Evolutionary conservation across 2,113 vertebrate genomes (phyloP), one percentile per base, ranked within the genome.

Genomic region (Mobula hypostoma): DNA sequence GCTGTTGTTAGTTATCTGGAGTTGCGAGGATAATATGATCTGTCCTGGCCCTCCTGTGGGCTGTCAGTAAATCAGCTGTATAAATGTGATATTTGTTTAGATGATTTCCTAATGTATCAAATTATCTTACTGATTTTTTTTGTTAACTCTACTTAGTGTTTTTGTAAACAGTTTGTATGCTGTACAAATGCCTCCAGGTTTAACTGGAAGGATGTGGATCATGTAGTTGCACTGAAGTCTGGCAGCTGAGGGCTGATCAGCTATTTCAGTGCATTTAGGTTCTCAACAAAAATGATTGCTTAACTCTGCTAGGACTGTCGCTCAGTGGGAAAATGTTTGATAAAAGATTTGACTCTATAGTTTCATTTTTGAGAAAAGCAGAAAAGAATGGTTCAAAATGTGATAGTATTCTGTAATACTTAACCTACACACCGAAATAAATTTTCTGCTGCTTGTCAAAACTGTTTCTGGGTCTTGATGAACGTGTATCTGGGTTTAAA

Each of bases 381-480:
- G 91, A 93, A 93, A 93, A 93, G 70, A 72, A 93, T 74, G 32
- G 91, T 74, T 93, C 21, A 93, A 72, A 93, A 72, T 93, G 91
- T 93, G 68, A 58, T 87, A 29, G 70, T 93, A 93, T 93, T 93
- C 91, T 93, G 91, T 93, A 93, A 93, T 93, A 93, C 91, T 29
- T 93, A 72, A 40, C 40, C 91, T 76, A 74, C 70, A 74, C 68
- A 93, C 68, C 91, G 56, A 93, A 93, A 93, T 93, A 93, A 93
- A 93, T 93, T 93, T 93, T 93, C 91, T 93, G 91, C 91, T 93
- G 91, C 91, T 93, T 93, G 91, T 93, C 91, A 93, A 93, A 93
- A 40, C 70, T 74, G 91, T 93, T 93, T 93, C 91, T 93, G 91
- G 68, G 91, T 93, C 70, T 93, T 93, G 91, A 74, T 93, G 32